phyloP scores from a whole-genome alignment of 2,797 vertebrate species.

The Pantherophis alleghaniensis region DNA sequence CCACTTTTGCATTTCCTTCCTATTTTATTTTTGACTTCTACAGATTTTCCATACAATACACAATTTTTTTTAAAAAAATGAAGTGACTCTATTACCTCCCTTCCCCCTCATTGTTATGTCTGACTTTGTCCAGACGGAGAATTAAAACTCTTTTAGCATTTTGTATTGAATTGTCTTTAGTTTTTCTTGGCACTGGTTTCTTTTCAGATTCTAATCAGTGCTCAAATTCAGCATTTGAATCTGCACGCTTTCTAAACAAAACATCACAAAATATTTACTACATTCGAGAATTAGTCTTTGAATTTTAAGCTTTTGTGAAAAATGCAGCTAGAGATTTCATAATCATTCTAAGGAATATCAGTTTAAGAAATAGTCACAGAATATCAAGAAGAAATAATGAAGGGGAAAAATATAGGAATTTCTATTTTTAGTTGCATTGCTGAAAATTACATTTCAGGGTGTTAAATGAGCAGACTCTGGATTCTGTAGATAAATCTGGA shows the following conservation, averaged over 20 bases:
- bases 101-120: background rate
- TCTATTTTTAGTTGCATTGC: background rate
- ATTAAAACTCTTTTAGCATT: background rate
- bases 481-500: background rate
- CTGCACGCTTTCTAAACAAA: background rate
- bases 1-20: slow-evolving; percentile 33
- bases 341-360: background rate
- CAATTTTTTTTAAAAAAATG: background rate
- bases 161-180: background rate
- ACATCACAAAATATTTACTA: background rate
- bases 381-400: background rate
- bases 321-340: background rate
- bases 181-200: background rate
- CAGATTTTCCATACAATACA: background rate
- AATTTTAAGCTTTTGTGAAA: background rate
- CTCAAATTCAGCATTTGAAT: background rate
- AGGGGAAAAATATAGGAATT: background rate
- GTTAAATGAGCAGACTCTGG: background rate
- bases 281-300: background rate
- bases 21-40: slow-evolving; percentile 33
- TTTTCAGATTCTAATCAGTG: background rate
- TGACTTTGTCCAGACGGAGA: background rate
- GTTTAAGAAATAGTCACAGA: background rate
- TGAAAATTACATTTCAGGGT: background rate
- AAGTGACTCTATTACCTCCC: background rate